A percentile compares a stretch with the other conserved stretches of the same genome.
Conservation (phyloP, 2,113 vertebrate species). For the Pterocles orientalis region DNA sequence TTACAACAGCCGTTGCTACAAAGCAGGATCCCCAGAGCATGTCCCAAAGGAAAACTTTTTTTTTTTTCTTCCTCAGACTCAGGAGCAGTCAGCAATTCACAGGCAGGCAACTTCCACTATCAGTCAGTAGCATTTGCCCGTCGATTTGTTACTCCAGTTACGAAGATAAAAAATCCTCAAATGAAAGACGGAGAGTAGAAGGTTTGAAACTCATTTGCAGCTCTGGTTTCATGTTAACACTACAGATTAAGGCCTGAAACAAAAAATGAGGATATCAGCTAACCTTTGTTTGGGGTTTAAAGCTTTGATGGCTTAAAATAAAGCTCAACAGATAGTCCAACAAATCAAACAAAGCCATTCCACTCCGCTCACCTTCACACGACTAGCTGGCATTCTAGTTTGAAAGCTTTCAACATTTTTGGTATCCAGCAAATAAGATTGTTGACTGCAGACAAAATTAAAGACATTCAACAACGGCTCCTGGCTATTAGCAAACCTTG, state of each 20-base stretch:
- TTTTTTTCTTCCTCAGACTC: not conserved
- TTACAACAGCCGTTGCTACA: not conserved
- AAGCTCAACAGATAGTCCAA: slow-evolving; percentile 42
- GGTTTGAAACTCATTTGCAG: slow-evolving; percentile 9
- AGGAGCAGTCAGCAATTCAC: not conserved
- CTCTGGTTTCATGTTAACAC: slow-evolving; percentile 15
- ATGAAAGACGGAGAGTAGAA: not conserved
- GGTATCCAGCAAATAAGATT: not conserved
- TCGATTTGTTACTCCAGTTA: not conserved
- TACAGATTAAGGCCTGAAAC: slow-evolving; percentile 44
- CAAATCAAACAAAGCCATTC: slow-evolving; percentile 32
- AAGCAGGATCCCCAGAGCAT: not conserved
- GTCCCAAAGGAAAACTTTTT: not conserved
- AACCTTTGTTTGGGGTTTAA: slow-evolving; percentile 49
- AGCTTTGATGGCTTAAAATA: slow-evolving; percentile 58
- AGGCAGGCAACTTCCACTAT: not conserved
- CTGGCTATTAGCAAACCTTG: not conserved
- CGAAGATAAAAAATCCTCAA: slow-evolving; percentile 40
- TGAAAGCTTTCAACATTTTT: not conserved
- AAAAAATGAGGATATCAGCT: slow-evolving; percentile 45
- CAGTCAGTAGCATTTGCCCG: not conserved
- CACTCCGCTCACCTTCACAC: slow-evolving; percentile 24
- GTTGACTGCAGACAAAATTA: not conserved
- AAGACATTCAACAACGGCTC: not conserved
- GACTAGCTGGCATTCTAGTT: not conserved